Base-by-base conservation (phyloP, 1,140 invertebrate genomes). In the Aphaenogaster ashmeadi region DNA sequence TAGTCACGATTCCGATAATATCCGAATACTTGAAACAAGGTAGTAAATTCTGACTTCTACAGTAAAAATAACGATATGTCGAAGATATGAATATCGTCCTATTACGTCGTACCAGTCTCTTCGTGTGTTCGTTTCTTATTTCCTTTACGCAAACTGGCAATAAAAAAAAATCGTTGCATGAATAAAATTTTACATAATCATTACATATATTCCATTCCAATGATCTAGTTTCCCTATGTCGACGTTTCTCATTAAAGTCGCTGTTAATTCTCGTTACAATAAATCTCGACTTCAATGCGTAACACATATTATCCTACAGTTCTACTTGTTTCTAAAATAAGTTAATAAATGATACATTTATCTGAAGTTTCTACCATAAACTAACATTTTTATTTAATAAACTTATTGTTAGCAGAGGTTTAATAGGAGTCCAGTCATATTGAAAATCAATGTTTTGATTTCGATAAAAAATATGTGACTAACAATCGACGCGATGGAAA, bases 31-130 rank as follows among this genome's bases (percentile, higher is more conserved):
- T 71, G 8, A 41, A 44, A 69, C 64, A 69, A 21, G 41, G 36
- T 38, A 74, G 27, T 74, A 38, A 47, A 84, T 81, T 71, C 38
- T 47, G 47, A 81, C 58, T 71, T 36, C 5, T 74, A n/a, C 80
- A 84, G 47, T 75, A 47, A 47, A 50, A 74, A 50, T 47, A 71
- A 83, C 33, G 27, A 81, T 27, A 44, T 47, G 27, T 50, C 21
- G 5, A 38, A 66, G 62, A 66, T 69, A 69, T 50, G 21, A 69
- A 50, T 52, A 38, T 27, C 6, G 13, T 27, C 15, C 15, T 47
- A 13, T 60, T 38, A 47, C 21, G 27, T 47, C 52, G 66, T 62
- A 33, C 1, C 38, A 47, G 50, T 69, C 27, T 58, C 8, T 33
- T 81, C 9, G 67, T 27, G 21, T 33, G 21, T 9, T 0, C 38